phyloP scores from a whole-genome alignment of 2,797 vertebrate genomes.

The Halcyon badia region DNA sequence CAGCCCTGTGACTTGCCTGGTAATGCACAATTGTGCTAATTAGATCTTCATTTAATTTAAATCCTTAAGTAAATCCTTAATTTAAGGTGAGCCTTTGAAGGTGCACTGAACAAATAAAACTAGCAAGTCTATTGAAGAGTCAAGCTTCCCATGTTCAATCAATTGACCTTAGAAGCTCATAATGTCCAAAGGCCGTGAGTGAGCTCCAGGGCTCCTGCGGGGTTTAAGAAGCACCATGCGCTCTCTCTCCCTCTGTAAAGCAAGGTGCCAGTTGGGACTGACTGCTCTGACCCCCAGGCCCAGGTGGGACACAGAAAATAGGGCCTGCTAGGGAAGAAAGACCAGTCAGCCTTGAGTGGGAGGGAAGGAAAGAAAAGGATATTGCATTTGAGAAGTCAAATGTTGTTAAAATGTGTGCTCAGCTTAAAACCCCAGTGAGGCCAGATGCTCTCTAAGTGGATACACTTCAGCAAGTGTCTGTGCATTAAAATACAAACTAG shows the following conservation, averaged over 20 bases:
- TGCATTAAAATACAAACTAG: slow-evolving; percentile 59
- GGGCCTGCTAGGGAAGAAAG: not conserved
- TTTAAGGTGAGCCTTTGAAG: slow-evolving; percentile 4
- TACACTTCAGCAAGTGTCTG: slow-evolving; percentile 69
- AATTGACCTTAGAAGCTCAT: not conserved
- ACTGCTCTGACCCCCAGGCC: not conserved
- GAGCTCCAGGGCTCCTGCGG: not conserved
- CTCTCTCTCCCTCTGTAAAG: not conserved
- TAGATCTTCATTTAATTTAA: not conserved
- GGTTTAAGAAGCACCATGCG: not conserved
- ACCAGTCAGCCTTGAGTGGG: not conserved
- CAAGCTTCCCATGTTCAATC: not conserved
- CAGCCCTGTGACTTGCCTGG: not conserved
- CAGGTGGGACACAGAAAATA: not conserved
- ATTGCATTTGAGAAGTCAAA: slow-evolving; percentile 39
- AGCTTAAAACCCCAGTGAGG: slow-evolving; percentile 35
- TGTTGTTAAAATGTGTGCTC: slow-evolving; percentile 51
- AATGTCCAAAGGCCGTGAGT: not conserved
- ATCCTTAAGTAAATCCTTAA: slow-evolving; percentile 7
- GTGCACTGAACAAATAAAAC: not conserved
- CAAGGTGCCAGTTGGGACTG: not conserved
- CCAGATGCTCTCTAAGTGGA: slow-evolving; percentile 75
- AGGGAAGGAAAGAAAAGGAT: slow-evolving; percentile 20
- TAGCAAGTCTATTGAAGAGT: not conserved
- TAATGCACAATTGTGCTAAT: not conserved